These are phyloP conservation scores for Muntiacus muntjak DNA, from an alignment of 2,113 vertebrate species.

Conservation along the genomic window DNA sequence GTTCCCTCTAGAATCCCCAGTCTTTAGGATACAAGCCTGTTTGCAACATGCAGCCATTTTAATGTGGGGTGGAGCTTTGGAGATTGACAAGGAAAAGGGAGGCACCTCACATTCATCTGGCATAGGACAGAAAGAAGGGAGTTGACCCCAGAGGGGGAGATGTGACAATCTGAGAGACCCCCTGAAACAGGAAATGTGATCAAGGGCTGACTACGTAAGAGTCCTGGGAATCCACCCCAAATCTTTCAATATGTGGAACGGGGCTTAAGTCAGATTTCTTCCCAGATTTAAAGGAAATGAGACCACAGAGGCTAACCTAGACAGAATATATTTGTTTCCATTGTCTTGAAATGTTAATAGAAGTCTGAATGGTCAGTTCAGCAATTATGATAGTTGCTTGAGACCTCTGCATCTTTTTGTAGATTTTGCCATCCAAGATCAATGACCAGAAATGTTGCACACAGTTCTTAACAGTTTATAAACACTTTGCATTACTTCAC, in stretches of 20 bases:
- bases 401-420: neutral
- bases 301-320: neutral
- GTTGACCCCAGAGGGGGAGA: neutral
- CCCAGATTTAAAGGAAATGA: neutral
- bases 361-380: neutral
- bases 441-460: neutral
- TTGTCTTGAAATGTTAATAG: neutral
- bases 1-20: neutral
- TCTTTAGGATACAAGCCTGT: neutral
- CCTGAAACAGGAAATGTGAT: neutral
- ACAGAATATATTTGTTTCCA: constrained; percentile 9
- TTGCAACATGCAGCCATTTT: neutral
- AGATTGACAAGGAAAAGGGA: neutral
- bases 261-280: neutral
- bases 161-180: neutral
- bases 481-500: neutral
- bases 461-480: neutral
- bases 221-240: neutral
- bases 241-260: neutral
- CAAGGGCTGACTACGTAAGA: neutral
- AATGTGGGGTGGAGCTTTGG: neutral
- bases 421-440: neutral
- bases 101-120: neutral
- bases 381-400: neutral
- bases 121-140: neutral